Evolutionary conservation across 2,888 invertebrate species (phyloP).

Genomic region (Bembecia ichneumoniformis): DNA sequence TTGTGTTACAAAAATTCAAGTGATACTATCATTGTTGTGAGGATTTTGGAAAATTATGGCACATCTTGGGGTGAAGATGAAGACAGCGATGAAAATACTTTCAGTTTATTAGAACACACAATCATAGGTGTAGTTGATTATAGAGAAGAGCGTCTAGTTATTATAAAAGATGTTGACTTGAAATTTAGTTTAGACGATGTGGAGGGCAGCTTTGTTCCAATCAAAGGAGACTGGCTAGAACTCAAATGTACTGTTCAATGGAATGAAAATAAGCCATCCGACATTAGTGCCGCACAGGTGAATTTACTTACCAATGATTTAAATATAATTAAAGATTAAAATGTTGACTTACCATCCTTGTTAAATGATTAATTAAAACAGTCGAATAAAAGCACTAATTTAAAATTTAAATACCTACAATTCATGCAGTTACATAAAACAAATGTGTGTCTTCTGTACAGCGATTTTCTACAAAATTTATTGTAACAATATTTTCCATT

Average conservation of each 20-base stretch:
- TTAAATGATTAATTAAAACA: no score
- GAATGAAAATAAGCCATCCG: slow-evolving; percentile 65
- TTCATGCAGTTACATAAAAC: no score
- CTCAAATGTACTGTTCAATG: slow-evolving; percentile 75
- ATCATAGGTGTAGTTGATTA: slow-evolving; percentile 43
- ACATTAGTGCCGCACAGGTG: slow-evolving; percentile 56
- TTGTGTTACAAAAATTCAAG: slow-evolving; percentile 62
- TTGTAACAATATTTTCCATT: no score
- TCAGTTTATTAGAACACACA: slow-evolving; percentile 42
- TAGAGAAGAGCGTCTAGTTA: slow-evolving; percentile 41
- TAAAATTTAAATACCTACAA: no score
- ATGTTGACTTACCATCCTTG: no score
- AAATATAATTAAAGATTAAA: background rate
- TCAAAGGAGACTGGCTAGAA: slow-evolving; percentile 79
- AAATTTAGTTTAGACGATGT: slow-evolving; percentile 75
- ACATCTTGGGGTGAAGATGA: slow-evolving; percentile 61
- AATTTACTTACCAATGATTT: background rate
- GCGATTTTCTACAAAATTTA: no score
- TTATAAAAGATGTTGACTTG: slow-evolving; percentile 69
- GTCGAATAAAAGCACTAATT: no score
- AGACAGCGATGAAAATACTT: slow-evolving; percentile 33
- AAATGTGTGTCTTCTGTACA: no score
- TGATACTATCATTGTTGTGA: slow-evolving; percentile 64
- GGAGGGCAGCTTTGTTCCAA: slow-evolving; percentile 75
- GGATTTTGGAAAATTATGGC: slow-evolving; percentile 69